Evolutionary conservation across 2,113 vertebrate genomes (phyloP).

Genomic region (Engystomops pustulosus): DNA sequence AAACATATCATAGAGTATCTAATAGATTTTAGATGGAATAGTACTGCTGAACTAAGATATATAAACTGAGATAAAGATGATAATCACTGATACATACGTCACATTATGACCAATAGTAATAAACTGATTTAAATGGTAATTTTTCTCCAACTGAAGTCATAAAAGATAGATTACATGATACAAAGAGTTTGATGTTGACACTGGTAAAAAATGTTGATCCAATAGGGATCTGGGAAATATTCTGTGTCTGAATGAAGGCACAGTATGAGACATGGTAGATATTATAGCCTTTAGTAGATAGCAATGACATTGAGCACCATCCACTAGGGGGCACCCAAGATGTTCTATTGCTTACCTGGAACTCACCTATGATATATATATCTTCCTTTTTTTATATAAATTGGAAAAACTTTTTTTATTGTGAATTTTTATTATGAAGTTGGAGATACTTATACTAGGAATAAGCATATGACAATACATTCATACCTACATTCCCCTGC

Average conservation of each 20-base stretch:
- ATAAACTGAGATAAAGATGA: not conserved
- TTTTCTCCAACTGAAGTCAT: not conserved
- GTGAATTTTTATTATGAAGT: no score
- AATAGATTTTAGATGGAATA: not conserved
- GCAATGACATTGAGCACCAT: constrained; percentile 1
- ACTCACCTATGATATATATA: not conserved
- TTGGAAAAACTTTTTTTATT: no score
- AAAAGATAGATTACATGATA: not conserved
- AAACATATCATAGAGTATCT: not conserved
- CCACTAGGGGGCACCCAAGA: constrained; percentile 32
- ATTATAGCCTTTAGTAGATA: not conserved
- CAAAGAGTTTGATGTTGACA: not conserved
- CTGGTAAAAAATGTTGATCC: not conserved
- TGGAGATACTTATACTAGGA: no score
- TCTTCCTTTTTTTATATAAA: not conserved
- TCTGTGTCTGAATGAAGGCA: not conserved
- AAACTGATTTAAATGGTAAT: not conserved
- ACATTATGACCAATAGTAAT: not conserved
- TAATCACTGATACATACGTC: not conserved
- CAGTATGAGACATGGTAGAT: not conserved
- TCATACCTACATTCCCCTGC: no score
- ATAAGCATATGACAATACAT: no score
- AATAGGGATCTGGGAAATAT: not conserved
- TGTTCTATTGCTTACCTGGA: not conserved
- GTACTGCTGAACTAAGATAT: not conserved